Base-by-base conservation (phyloP, 2,888 invertebrate genomes). In the Halocaridina rubra region DNA sequence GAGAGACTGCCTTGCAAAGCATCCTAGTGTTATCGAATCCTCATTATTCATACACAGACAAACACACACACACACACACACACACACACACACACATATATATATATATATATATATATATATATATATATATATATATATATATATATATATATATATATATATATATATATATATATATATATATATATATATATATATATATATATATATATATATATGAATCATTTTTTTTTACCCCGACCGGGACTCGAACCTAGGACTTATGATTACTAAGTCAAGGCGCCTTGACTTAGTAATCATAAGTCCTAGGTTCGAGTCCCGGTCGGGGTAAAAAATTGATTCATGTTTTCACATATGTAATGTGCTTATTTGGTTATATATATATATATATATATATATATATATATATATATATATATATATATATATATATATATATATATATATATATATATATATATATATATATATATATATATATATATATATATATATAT, bases 101-200 rank as follows among this genome's bases (percentile, higher is more conserved):
- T 24, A 67, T 67, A 24, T 67, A 27, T 24, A 27, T 19, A 24
- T 24, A 24, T 67, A 8, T 24, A 27, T 67, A 27, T 39, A 39
- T 39, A 39, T 39, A 8, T 24, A 67, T 19, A 22, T 19, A 67
- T 67, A 27, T 24, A 27, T 8, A 8, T 8, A 19, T 19, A 67
- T 24, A 27, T 27, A 8, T 24, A 67, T 67, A 24, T 67, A 27
- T 24, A 27, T 19, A 24, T 24, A 24, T 67, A 8, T 24, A 27
- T 67, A 27, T 39, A 27, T 67, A 27, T 24, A 24, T 24, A n/a
- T 24, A 67, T n/a, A 24, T 67, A 67, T 4, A 67, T 67, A 67
- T 67, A 67, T 67, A 67, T 67, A 67, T 67, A 67, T 67, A 67
- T 67, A 67, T 67, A 67, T 67, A 67, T 67, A 67, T 67, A 67